Base-by-base conservation (phyloP, 2,113 vertebrate genomes). In the human region DNA sequence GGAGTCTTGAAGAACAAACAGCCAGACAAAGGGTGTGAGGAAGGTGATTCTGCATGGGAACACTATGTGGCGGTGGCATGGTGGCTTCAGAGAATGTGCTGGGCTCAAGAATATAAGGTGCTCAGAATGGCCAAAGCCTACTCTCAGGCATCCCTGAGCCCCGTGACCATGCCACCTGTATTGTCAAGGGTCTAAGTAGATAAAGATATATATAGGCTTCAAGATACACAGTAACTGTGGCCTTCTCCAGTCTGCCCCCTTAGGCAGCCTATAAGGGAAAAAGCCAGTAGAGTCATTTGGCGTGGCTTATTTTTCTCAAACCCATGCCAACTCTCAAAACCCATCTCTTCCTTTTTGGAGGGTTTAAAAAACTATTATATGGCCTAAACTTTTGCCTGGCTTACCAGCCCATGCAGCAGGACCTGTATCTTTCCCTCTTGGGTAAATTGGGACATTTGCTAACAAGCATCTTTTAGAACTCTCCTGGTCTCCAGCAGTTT, bases 281-380 rank as follows among this genome's bases (percentile, higher is more conserved):
- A 84, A 43, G 22, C 9, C 25, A 27, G 12, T 27, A 32, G 5
- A 79, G 40, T 13, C 11, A 43, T 78, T 52, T 22, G 38, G 45
- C 40, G 72, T 72, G 17, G 6, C 57, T 57, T 95, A 38, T 95
- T 94, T 93, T 76, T 92, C 81, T 94, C 68, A 93, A 86, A 78
- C 52, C 45, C 22, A 25, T 83, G 48, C 55, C 43, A 18, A 10
- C 84, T 89, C 50, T 84, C 80, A 92, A 72, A 73, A 18, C 23
- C 55, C 76, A 75, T 80, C 73, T 81, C 52, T 81, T 87, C 55
- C 32, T 96, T 93, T 89, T 43, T 38, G 55, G 86, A 75, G 6
- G 86, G 43, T 43, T 76, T 92, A 75, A 45, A 72, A 40, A 75
- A 48, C 8, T 32, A 45, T 83, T 20, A 27, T 45, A 14, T 38